Evolutionary conservation across 2,888 invertebrate species (phyloP).

Genomic region (Lochmaea capreae): DNA sequence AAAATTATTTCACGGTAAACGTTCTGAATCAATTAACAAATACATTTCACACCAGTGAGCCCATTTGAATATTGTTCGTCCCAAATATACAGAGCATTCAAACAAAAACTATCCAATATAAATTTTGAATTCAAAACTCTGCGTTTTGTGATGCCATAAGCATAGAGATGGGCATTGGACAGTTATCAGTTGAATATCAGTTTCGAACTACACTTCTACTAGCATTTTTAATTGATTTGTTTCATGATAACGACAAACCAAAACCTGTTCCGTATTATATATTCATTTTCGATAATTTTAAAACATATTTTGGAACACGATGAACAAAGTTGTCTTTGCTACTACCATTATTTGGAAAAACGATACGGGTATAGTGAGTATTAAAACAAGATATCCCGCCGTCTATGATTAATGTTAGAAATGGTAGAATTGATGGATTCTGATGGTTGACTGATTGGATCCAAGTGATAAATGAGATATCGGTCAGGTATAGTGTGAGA

Average conservation of each 20-base stretch:
- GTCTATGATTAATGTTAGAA: slow-evolving; percentile 61
- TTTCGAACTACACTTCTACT: too few species aligned
- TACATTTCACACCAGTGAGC: background rate
- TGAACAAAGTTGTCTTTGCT: slow-evolving; percentile 10
- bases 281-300: background rate
- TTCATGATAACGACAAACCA: too few species aligned
- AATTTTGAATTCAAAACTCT: too few species aligned
- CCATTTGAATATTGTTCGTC: background rate
- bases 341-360: slow-evolving; percentile 15
- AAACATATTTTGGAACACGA: background rate
- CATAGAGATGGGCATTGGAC: too few species aligned
- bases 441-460: slow-evolving; percentile 64
- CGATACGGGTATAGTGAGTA: background rate
- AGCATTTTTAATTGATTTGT: too few species aligned
- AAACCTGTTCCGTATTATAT: too few species aligned
- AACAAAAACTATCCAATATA: background rate
- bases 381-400: slow-evolving; percentile 43
- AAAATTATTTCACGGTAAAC: slow-evolving; percentile 9
- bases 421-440: slow-evolving; percentile 60
- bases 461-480: slow-evolving; percentile 64
- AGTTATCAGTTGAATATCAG: too few species aligned
- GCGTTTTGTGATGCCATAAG: too few species aligned
- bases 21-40: background rate
- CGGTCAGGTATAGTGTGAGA: slow-evolving; percentile 58
- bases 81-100: background rate